Base-by-base conservation (phyloP, 2,888 invertebrate species). In the Drosophila borealis region DNA sequence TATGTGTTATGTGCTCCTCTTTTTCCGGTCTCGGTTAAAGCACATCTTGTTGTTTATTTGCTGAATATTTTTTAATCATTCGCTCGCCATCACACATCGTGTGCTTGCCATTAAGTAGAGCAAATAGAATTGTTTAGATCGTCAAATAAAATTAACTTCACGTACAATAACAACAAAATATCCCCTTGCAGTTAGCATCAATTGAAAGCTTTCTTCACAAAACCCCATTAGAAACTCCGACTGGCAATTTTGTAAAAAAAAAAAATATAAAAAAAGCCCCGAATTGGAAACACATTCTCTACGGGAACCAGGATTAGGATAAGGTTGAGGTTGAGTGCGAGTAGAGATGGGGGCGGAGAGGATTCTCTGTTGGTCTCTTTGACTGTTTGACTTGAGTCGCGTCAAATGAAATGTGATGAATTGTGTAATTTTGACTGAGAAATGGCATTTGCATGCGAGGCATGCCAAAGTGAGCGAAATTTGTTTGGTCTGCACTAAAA, bases 321-420 rank as follows among this genome's bases (percentile, higher is more conserved):
- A 17, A 34, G 51, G 25, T 41, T 34, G 41, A 4, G 33, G 9
- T 10, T 10, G 25, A 36, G 10, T 29, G 29, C 29, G 2, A 29
- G 29, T 13, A 14, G 4, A 29, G 4, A 11, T 13, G 9, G 14
- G 14, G 57, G 17, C 17, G 19, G 11, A 19, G 42, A 11, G 46
- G 48, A 61, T 9, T 37, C 37, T 19, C 50, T 42, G 55, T 61
- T 72, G 66, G 74, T 67, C 78, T 67, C 74, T 78, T 68, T 79
- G 76, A 77, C 74, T 77, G 70, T 61, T 75, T 79, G 76, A 80
- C 65, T 76, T 71, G 57, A 54, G 61, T 75, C 63, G 78, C 70
- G 75, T 66, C 87, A 87, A 87, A 89, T 87, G 88, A 89, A 86
- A 89, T 86, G 80, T 90, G 90, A 91, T 90, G 91, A 90, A 91